phyloP scores from a whole-genome alignment of 2,113 vertebrate genomes.

The Trematomus loennbergii region DNA sequence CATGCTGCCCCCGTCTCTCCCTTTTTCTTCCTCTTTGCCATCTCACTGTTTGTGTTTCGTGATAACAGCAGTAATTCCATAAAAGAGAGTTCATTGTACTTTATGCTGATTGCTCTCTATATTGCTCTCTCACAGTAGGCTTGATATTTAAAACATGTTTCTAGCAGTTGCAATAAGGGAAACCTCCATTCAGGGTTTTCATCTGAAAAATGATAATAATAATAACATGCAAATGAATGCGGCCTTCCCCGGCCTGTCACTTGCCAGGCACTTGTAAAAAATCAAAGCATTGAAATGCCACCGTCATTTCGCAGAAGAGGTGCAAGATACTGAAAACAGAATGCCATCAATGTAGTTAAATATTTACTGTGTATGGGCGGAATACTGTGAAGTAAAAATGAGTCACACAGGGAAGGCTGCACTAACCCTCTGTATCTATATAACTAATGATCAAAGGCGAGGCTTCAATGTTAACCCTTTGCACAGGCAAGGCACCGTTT shows the following conservation, averaged over 20 bases:
- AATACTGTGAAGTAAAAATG: conserved; percentile 46
- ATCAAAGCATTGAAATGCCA: conserved; percentile 24
- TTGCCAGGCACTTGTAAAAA: conserved; percentile 23
- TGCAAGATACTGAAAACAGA: conserved; percentile 34
- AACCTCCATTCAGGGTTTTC: conserved; percentile 27
- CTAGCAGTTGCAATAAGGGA: conserved; percentile 3
- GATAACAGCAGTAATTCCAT: conserved; percentile 52
- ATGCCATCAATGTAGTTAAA: conserved; percentile 63
- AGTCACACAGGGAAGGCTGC: conserved; percentile 59
- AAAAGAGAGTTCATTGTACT: conserved; percentile 61
- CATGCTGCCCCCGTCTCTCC: background rate
- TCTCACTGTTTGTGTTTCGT: conserved; percentile 40
- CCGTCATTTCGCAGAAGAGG: conserved; percentile 40
- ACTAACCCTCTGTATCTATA: conserved; percentile 54
- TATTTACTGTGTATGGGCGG: conserved; percentile 66
- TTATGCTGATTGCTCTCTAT: conserved; percentile 24
- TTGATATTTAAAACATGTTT: conserved; percentile 18
- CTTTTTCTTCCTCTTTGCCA: conserved; percentile 1
- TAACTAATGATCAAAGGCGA: conserved; percentile 53
- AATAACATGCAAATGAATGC: conserved; percentile 37
- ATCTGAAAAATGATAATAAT: conserved; percentile 33
- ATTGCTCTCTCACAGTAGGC: background rate
- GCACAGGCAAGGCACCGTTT: conserved; percentile 10
- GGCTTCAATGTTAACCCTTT: conserved; percentile 22
- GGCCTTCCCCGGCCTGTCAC: background rate